Percentiles rank a stretch among this genome's conserved stretches.
phyloP scores from a whole-genome alignment of 2,888 invertebrate genomes.

The Romanomermis culicivorax region DNA sequence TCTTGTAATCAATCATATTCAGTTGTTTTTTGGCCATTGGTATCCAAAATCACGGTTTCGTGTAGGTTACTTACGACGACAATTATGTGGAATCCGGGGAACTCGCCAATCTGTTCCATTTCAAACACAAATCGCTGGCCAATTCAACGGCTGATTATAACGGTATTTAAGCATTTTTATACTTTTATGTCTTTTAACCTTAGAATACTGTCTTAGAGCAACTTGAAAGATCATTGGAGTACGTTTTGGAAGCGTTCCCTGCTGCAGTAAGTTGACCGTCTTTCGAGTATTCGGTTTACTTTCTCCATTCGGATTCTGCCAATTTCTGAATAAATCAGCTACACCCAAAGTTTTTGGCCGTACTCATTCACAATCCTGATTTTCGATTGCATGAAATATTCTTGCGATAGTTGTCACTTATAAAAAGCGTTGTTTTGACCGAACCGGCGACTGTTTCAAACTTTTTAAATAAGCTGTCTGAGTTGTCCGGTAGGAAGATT shows the following conservation, averaged over 20 bases:
- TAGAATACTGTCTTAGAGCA: conserved; percentile 22
- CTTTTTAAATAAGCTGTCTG: too few species aligned
- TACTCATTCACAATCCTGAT: too few species aligned
- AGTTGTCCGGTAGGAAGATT: too few species aligned
- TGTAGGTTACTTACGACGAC: conserved; percentile 22
- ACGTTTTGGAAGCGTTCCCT: conserved; percentile 21
- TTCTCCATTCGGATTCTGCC: too few species aligned
- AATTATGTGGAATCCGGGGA: conserved; percentile 30
- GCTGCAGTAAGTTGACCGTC: conserved; percentile 23
- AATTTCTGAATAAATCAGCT: too few species aligned
- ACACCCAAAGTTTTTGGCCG: too few species aligned
- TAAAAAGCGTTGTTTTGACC: too few species aligned
- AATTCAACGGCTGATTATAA: background rate
- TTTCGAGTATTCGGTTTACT: background rate
- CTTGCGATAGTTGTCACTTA: too few species aligned
- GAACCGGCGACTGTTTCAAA: too few species aligned
- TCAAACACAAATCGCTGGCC: conserved; percentile 25
- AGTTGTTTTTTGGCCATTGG: background rate
- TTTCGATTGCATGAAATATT: too few species aligned
- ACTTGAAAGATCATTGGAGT: conserved; percentile 25
- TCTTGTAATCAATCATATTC: conserved; percentile 21
- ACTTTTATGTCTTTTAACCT: background rate
- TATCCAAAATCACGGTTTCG: background rate
- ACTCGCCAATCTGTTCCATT: conserved; percentile 30
- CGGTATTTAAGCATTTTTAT: background rate